Evolutionary conservation across 2,113 vertebrate genomes (phyloP), one percentile per base, ranked within the genome.

Genomic region (Elachura formosa): DNA sequence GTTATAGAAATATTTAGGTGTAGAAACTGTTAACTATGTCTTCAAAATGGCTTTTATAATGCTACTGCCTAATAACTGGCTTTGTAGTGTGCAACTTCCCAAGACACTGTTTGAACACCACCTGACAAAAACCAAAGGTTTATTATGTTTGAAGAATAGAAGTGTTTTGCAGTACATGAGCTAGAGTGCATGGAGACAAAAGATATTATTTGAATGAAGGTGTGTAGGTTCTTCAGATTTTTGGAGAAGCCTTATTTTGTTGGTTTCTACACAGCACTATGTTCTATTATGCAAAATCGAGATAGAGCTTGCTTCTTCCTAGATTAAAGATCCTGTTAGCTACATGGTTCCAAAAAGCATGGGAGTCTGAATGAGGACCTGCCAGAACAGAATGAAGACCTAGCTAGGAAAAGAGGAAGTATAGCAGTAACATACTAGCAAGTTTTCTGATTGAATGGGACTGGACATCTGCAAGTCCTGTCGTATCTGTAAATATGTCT

Each of bases 61-160:
- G 5, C 54, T 82, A 29, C 38, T 20, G 2, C 40, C 33, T 88
- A 22, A 72, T 56, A 86, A 36, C 9, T 79, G 62, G 33, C 54
- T 72, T 58, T 59, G 23, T 38, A 31, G 56, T 64, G 33, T 55
- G 36, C 72, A 84, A 14, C 18, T 79, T 81, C 84, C 41, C 22
- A 14, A 71, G 74, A 36, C 13, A 34, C 12, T 25, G 6, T 56
- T 75, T 90, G 84, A 90, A 79, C 72, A 34, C 33, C 46, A 91
- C 31, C 58, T 87, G 92, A 85, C 66, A 75, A 48, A 66, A 85
- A 79, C 18, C 38, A 52, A 89, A 95, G 67, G 69, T 75, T 68
- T 63, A 68, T 89, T 85, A 63, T 36, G 12, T 72, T 89, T 94
- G 82, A 90, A 92, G 84, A 80, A 63, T 18, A 82, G 56, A 48